A percentile compares a stretch with the other conserved stretches of the same genome.
Evolutionary conservation across 2,113 vertebrate genomes (phyloP).

Genomic region (Equus przewalskii): DNA sequence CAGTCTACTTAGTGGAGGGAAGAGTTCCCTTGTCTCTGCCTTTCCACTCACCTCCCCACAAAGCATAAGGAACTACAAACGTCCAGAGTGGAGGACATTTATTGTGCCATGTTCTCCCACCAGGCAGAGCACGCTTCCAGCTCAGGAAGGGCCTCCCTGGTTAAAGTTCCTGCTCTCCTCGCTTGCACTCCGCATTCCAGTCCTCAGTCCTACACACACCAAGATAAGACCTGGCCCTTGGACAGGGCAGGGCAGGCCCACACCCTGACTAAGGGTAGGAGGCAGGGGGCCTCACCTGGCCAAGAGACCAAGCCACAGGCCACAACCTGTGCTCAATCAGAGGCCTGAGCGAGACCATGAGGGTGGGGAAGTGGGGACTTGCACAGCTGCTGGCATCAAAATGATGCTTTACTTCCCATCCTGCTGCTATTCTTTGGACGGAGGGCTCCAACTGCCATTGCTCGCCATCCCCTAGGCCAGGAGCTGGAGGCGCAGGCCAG

Average conservation of each 20-base stretch:
- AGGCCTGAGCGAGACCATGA: neutral
- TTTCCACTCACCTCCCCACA: neutral
- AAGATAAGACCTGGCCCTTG: neutral
- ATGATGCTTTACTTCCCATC: neutral
- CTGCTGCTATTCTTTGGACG: neutral
- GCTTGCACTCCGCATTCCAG: neutral
- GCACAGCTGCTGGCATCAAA: neutral
- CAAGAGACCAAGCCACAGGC: neutral
- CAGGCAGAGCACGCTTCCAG: neutral
- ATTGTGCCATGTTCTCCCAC: neutral
- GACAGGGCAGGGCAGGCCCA: neutral
- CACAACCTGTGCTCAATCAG: neutral
- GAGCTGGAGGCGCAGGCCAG: neutral
- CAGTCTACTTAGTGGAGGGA: neutral
- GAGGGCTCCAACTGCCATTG: neutral
- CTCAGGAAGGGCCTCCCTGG: neutral
- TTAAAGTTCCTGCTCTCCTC: neutral
- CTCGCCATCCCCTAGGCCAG: accelerated
- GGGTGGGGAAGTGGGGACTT: neutral
- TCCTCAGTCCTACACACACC: neutral
- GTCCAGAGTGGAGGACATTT: neutral
- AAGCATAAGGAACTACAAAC: neutral
- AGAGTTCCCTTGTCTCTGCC: neutral
- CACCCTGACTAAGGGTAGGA: neutral
- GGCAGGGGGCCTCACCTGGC: neutral